Evolutionary conservation across 35 echinoderm and acorn worm genomes (phyloP).

Genomic region (Hemicentrotus pulcherrimus): DNA sequence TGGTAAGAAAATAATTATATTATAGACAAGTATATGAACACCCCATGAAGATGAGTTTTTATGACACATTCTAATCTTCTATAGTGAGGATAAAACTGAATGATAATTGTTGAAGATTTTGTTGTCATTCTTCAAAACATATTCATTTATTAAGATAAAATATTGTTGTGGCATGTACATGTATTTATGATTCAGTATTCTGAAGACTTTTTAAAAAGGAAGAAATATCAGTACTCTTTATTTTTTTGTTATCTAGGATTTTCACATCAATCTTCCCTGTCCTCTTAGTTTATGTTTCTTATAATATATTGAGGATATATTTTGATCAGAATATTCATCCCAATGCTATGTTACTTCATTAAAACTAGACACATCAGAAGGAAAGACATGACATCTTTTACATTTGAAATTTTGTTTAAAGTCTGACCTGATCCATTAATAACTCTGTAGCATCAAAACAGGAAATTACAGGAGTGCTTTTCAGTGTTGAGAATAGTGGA

Average conservation of each 20-base stretch:
- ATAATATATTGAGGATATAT: no score
- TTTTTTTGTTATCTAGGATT: not conserved
- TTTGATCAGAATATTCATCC: no score
- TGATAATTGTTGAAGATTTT: not conserved
- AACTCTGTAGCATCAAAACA: no score
- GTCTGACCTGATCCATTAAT: no score
- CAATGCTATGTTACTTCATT: no score
- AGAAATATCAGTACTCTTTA: conserved; percentile 12
- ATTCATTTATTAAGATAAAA: not conserved
- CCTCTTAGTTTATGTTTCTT: not conserved
- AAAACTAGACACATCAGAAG: no score
- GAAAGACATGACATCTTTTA: no score
- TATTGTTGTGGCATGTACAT: not conserved
- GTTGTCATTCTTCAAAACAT: not conserved
- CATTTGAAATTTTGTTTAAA: no score
- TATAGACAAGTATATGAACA: not conserved
- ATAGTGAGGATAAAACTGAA: not conserved
- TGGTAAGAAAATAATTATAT: not conserved
- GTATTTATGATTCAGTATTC: conserved; percentile 13
- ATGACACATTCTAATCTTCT: not conserved
- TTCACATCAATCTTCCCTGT: not conserved
- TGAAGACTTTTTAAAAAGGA: not conserved
- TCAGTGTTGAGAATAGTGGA: no score
- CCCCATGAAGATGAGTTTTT: not conserved
- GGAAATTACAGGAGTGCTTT: no score